phyloP scores from a whole-genome alignment of 2,888 invertebrate genomes.

The Lithosia quadra region DNA sequence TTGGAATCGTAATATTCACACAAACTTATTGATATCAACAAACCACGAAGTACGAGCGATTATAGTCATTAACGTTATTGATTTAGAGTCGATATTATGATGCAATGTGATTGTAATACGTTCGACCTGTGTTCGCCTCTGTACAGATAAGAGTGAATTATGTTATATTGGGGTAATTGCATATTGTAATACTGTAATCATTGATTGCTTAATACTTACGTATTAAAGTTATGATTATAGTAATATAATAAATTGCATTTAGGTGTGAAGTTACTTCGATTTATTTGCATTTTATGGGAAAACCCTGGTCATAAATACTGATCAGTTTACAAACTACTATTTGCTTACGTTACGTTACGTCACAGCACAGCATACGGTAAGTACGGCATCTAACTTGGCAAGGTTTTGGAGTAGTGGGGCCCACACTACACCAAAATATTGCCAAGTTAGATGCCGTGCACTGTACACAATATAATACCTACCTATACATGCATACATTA shows the following conservation, averaged over 20 bases:
- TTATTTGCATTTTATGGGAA: neutral
- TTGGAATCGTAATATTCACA: constrained; percentile 24
- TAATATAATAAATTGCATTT: constrained; percentile 26
- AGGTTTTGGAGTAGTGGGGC: no score
- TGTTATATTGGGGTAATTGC: constrained; percentile 20
- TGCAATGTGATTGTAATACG: neutral
- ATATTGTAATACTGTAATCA: constrained; percentile 11
- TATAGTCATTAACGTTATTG: neutral
- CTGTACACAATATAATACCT: no score
- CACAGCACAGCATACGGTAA: no score
- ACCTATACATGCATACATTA: no score
- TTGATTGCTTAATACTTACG: constrained; percentile 7
- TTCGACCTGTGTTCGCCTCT: neutral
- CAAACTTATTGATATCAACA: constrained; percentile 4
- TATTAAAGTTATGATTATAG: constrained; percentile 27
- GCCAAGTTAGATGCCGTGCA: no score
- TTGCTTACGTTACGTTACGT: no score
- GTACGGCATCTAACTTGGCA: no score
- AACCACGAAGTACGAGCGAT: neutral
- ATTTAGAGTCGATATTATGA: constrained; percentile 3
- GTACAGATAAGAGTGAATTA: constrained; percentile 18
- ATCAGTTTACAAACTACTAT: neutral
- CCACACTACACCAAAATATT: no score
- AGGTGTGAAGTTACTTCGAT: neutral
- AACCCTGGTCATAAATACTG: neutral